Percentiles rank a stretch among this genome's conserved stretches.
Evolutionary conservation across 2,888 invertebrate genomes (phyloP).

Genomic region (Ptilodon capucinus): DNA sequence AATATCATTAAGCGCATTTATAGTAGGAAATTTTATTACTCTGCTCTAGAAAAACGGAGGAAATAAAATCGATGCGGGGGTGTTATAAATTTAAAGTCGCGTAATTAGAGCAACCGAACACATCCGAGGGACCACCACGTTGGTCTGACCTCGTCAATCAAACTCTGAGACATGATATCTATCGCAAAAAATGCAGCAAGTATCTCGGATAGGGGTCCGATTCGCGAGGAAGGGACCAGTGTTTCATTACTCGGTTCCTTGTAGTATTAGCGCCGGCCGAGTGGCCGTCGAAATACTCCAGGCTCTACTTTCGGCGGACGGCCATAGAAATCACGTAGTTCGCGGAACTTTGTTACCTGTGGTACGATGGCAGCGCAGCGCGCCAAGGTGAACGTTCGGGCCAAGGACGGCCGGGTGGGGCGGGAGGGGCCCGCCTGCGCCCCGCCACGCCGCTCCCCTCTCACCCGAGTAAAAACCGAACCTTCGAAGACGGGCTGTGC

Average conservation of each 20-base stretch:
- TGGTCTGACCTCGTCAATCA: slow-evolving; percentile 37
- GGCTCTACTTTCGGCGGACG: slow-evolving; percentile 76
- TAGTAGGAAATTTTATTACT: slow-evolving; percentile 29
- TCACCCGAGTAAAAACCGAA: slow-evolving; percentile 70
- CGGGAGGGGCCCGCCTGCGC: slow-evolving; percentile 61
- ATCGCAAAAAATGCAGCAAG: slow-evolving; percentile 48
- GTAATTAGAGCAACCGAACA: slow-evolving; percentile 53
- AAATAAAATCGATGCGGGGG: slow-evolving; percentile 62
- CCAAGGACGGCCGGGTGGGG: slow-evolving; percentile 78
- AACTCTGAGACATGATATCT: slow-evolving; percentile 46
- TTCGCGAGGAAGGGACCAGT: slow-evolving; percentile 44
- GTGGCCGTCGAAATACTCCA: slow-evolving; percentile 53
- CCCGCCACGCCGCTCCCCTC: slow-evolving; percentile 43
- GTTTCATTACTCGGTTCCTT: slow-evolving; percentile 66
- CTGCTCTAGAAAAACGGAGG: slow-evolving; percentile 29
- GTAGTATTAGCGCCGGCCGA: slow-evolving; percentile 64
- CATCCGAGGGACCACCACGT: slow-evolving; percentile 62
- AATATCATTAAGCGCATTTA: slow-evolving; percentile 15
- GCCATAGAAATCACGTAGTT: slow-evolving; percentile 81
- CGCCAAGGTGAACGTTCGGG: slow-evolving; percentile 82
- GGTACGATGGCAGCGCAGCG: slow-evolving; percentile 73
- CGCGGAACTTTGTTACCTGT: slow-evolving; percentile 83
- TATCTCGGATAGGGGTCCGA: slow-evolving; percentile 39
- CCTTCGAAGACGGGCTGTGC: slow-evolving; percentile 70
- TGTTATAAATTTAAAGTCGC: slow-evolving; percentile 42